These are phyloP conservation scores for Geophilus truncorum DNA, from an alignment of 2,888 invertebrate species.

Conservation along the genomic window DNA sequence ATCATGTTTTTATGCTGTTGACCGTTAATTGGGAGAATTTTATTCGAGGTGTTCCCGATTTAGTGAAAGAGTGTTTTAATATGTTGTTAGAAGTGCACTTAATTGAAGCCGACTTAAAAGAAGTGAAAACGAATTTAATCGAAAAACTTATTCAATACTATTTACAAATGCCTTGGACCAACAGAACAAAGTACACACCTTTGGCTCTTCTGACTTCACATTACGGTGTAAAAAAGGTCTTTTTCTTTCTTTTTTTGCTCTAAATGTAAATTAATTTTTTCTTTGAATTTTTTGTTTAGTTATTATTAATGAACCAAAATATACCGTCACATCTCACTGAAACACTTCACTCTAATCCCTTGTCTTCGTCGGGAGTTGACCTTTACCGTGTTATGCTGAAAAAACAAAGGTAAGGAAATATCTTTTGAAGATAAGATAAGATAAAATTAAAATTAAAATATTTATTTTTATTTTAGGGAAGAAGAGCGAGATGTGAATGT, in stretches of 20 bases:
- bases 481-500: background rate
- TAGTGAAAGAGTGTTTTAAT: slow-evolving; percentile 1
- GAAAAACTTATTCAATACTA: background rate
- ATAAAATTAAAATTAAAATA: background rate
- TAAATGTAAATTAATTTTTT: background rate
- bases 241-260: background rate
- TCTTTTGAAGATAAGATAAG: background rate
- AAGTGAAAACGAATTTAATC: background rate
- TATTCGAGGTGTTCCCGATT: slow-evolving; percentile 19
- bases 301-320: background rate
- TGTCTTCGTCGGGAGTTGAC: slow-evolving; percentile 59
- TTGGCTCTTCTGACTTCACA: background rate
- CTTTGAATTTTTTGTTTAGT: background rate
- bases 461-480: background rate
- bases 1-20: background rate
- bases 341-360: slow-evolving; percentile 47
- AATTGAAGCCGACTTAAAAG: background rate
- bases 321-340: background rate
- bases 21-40: slow-evolving; percentile 25
- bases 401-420: background rate
- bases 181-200: slow-evolving; percentile 3
- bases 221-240: background rate
- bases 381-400: slow-evolving; percentile 50
- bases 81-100: background rate
- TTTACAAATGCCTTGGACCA: background rate